Percentiles rank a stretch among this genome's conserved stretches.
phyloP scores from a whole-genome alignment of 2,113 vertebrate species.

The Ciconia stormi region DNA sequence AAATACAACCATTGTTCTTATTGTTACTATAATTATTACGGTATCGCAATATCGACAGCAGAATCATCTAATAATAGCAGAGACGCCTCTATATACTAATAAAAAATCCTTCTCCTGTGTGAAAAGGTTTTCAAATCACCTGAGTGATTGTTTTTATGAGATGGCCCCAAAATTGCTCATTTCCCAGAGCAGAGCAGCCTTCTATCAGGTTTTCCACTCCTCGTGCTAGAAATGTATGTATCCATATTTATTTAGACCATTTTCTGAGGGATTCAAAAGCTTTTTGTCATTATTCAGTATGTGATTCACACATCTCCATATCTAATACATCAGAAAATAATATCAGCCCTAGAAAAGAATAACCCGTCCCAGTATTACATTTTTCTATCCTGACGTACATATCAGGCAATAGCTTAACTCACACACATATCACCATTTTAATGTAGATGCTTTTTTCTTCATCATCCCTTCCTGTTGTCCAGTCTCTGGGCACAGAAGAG shows the following conservation, averaged over 20 bases:
- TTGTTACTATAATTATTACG: background rate
- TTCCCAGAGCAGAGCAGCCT: background rate
- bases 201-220: background rate
- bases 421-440: background rate
- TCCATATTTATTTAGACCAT: background rate
- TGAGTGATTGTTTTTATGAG: background rate
- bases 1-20: background rate
- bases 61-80: background rate
- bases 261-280: background rate
- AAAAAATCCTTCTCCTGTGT: background rate
- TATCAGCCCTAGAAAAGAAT: background rate
- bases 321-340: background rate
- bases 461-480: background rate
- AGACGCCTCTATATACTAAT: background rate
- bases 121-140: background rate
- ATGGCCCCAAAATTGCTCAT: background rate
- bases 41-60: background rate
- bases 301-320: background rate
- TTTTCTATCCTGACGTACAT: background rate
- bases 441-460: background rate
- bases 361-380: background rate
- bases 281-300: background rate
- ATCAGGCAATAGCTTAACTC: background rate
- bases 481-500: background rate
- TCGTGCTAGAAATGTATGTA: background rate